Base-by-base conservation (phyloP, 2,888 invertebrate genomes). In the Netelia melanura region DNA sequence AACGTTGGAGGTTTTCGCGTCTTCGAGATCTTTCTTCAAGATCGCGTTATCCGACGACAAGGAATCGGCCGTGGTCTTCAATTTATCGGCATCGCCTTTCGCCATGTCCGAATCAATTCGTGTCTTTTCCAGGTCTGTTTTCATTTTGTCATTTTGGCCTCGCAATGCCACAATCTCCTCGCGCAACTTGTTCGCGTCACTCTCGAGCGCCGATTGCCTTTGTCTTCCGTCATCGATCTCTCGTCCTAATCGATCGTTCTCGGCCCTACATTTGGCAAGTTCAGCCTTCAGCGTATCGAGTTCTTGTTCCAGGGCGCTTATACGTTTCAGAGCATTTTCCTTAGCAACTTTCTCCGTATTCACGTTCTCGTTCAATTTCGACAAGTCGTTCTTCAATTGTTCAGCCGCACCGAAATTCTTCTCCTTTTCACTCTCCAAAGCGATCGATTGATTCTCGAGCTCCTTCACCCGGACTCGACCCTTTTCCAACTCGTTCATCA, bases 131-230 rank as follows among this genome's bases (percentile, higher is more conserved):
- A 86, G 68, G 5, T 91, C 88, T 0, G 72, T 71, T 25, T 83
- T 86, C 10, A 91, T 62, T 56, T 80, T 80, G 0, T 87, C 85
- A 17, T 87, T 88, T 61, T 88, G 87, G 5, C n/a, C 64, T 21
- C 81, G 82, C 43, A 91, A 52, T 0, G 72, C 72, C 6, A 70
- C 72, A 2, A 86, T 38, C 52, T 89, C 88, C 10, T 76, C 78
- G 11, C 74, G 84, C 6, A 87, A 44, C 62, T 82, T 79, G 0
- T 75, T 79, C 17, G 48, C 72, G 23, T 88, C 84, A 21, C 52
- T 75, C 38, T 81, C 80, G 25, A 87, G 78, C 25, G 48, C n/a
- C 44, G 75, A 74, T 62, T 68, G 43, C 17, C 82, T 84, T 62
- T 70, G 54, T 3, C 65, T 84, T 1, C 70, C 44, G n/a, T 81